Evolutionary conservation across 2,797 vertebrate genomes (phyloP).

Genomic region (Malurus splendens): DNA sequence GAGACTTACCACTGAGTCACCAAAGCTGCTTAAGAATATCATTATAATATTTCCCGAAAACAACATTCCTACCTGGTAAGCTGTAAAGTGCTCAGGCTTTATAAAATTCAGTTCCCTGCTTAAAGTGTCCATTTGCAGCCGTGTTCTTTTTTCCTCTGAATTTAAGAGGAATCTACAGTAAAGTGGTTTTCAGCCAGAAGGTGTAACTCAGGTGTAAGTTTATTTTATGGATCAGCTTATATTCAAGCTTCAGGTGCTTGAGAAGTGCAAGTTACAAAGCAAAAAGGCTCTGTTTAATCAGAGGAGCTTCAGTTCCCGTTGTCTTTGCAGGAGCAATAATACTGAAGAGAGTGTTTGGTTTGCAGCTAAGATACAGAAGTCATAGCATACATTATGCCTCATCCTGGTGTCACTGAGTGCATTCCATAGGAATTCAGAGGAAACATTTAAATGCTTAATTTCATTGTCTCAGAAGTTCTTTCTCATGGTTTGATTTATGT

Average conservation of each 20-base stretch:
- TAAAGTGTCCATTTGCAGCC: not conserved
- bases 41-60: constrained; percentile 6
- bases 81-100: not conserved
- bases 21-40: not conserved
- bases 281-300: not conserved
- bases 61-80: not conserved
- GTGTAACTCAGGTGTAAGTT: not conserved
- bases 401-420: not conserved
- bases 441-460: not conserved
- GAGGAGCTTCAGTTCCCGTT: not conserved
- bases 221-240: not conserved
- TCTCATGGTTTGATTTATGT: not conserved
- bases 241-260: not conserved
- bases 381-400: not conserved
- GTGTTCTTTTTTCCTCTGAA: not conserved
- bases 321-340: not conserved
- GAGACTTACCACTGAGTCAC: constrained; percentile 35
- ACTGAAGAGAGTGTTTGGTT: not conserved
- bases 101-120: not conserved
- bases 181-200: not conserved
- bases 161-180: not conserved
- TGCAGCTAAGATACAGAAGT: not conserved
- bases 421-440: not conserved
- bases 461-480: not conserved
- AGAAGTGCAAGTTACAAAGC: not conserved